Evolutionary conservation across 2,888 invertebrate genomes (phyloP).

Genomic region (Drepanosiphum platanoidis): DNA sequence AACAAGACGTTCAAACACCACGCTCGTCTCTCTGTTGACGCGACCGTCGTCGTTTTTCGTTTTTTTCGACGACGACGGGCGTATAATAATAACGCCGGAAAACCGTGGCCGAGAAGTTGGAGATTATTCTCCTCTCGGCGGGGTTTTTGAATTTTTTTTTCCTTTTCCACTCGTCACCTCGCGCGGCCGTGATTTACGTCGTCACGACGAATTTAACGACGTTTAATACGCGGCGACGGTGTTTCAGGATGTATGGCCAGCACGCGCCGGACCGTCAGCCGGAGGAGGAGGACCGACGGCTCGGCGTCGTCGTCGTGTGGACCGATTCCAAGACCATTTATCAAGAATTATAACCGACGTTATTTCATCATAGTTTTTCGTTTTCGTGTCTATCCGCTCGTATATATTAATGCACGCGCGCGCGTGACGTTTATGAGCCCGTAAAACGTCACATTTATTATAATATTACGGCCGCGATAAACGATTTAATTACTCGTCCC

Average conservation of each 20-base stretch:
- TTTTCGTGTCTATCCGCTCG: no score
- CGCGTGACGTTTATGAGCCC: neutral
- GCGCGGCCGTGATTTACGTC: neutral
- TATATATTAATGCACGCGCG: neutral
- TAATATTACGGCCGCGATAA: neutral
- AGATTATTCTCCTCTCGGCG: no score
- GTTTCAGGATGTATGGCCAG: no score
- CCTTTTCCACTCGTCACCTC: neutral
- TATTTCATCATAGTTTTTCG: neutral
- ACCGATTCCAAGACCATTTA: slow-evolving; percentile 5
- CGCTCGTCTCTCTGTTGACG: no score
- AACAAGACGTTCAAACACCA: no score
- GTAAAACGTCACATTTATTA: neutral
- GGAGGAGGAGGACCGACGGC: neutral
- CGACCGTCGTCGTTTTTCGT: no score
- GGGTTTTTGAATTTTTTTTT: neutral
- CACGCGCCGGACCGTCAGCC: no score
- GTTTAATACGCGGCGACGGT: neutral
- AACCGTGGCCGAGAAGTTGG: no score
- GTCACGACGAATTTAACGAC: neutral
- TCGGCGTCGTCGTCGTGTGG: neutral
- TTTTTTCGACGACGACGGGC: no score
- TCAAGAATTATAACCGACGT: neutral
- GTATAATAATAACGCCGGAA: no score
- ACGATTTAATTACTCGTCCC: no score